Evolutionary conservation across 2,888 invertebrate genomes (phyloP).

Genomic region (Ectemnius cavifrons): DNA sequence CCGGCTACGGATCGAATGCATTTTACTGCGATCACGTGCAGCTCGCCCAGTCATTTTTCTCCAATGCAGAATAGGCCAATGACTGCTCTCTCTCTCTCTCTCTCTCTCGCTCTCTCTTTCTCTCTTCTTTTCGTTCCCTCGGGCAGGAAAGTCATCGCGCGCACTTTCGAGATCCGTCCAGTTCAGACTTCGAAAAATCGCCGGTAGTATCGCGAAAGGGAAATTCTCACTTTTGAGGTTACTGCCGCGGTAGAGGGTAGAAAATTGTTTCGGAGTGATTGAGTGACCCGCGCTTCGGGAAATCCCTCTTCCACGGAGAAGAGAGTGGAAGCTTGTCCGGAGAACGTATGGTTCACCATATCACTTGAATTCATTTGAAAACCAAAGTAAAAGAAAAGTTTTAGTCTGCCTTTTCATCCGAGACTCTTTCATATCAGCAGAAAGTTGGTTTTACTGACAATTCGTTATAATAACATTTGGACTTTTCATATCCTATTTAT

Average conservation of each 20-base stretch:
- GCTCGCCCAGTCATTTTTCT: constrained; percentile 44
- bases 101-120: too few relatives aligned
- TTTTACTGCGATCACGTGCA: constrained; percentile 51
- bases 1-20: constrained; percentile 46
- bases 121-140: too few relatives aligned
- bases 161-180: not conserved
- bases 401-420: not conserved
- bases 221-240: constrained; percentile 1
- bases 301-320: not conserved
- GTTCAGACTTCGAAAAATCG: constrained; percentile 1
- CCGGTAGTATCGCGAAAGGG: not conserved
- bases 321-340: not conserved
- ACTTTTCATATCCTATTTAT: not conserved
- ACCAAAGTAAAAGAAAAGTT: not conserved
- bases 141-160: too few relatives aligned
- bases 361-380: not conserved
- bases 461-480: not conserved
- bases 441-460: not conserved
- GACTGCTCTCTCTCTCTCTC: too few relatives aligned
- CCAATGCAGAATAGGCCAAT: constrained; percentile 43
- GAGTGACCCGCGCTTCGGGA: not conserved
- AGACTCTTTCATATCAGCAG: not conserved
- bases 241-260: not conserved
- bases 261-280: constrained; percentile 5
- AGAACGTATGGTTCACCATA: constrained; percentile 1